Conservation (phyloP, 2,113 vertebrate species). For the Ameiurus melas region DNA sequence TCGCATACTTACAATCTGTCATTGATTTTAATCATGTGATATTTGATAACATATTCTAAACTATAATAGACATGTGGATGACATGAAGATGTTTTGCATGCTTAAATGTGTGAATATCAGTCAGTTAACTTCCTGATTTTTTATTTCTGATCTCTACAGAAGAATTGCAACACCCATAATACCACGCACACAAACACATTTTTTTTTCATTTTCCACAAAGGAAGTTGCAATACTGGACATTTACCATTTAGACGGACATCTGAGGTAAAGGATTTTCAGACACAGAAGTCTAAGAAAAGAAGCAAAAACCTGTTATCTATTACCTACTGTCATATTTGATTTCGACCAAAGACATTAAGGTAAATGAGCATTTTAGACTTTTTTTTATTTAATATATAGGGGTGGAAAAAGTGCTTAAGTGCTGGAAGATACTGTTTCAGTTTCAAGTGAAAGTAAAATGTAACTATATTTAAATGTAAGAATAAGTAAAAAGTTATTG, state of each 20-base stretch:
- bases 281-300: neutral
- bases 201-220: neutral
- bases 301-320: neutral
- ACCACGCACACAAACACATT: neutral
- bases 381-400: neutral
- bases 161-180: neutral
- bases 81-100: neutral
- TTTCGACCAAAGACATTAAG: constrained; percentile 3
- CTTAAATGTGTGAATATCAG: neutral
- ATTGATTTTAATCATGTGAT: neutral
- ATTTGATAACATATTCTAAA: neutral
- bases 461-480: neutral
- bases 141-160: neutral
- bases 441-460: neutral
- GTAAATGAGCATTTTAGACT: constrained; percentile 22
- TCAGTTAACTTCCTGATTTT: neutral
- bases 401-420: neutral
- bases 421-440: neutral
- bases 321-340: neutral
- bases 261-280: neutral
- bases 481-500: neutral
- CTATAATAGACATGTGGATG: neutral
- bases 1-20: neutral
- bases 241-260: neutral
- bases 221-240: neutral